Evolutionary conservation across 2,888 invertebrate genomes (phyloP).

Genomic region (Mechanitis mazaeus): DNA sequence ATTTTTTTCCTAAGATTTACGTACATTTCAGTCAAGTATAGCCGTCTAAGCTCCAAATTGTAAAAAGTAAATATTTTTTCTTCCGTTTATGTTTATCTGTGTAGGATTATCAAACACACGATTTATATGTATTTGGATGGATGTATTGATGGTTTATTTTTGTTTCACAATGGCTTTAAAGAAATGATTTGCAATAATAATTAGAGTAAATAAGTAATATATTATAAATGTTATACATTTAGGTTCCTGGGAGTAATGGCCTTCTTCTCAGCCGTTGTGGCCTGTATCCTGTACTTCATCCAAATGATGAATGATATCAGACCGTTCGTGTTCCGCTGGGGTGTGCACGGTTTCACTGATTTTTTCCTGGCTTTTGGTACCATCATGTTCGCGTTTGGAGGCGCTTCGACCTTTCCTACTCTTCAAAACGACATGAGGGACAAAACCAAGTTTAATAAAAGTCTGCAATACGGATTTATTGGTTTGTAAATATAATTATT

Average conservation of each 20-base stretch:
- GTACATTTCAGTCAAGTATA: too few species aligned
- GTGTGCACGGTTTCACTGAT: slow-evolving; percentile 73
- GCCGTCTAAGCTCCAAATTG: too few species aligned
- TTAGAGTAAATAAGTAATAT: too few species aligned
- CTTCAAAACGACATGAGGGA: slow-evolving; percentile 87
- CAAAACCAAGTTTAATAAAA: slow-evolving; percentile 79
- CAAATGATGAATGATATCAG: slow-evolving; percentile 76
- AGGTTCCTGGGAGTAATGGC: slow-evolving; percentile 81
- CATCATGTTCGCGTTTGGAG: slow-evolving; percentile 83
- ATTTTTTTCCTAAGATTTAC: too few species aligned
- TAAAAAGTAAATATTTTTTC: too few species aligned
- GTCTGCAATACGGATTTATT: slow-evolving; percentile 78
- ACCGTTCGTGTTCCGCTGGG: slow-evolving; percentile 63
- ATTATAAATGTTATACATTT: slow-evolving; percentile 16
- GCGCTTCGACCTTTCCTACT: slow-evolving; percentile 85
- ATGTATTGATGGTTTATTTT: too few species aligned
- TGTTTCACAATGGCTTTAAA: too few species aligned
- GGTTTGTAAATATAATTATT: slow-evolving; percentile 61
- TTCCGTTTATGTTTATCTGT: too few species aligned
- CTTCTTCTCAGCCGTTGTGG: slow-evolving; percentile 76
- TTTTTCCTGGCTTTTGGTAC: slow-evolving; percentile 84
- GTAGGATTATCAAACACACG: too few species aligned
- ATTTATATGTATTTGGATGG: too few species aligned
- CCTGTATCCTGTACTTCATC: slow-evolving; percentile 79
- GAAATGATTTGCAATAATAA: too few species aligned